These are phyloP conservation scores for Himalopsyche kuldschensis DNA, from an alignment of 2,888 invertebrate species.

Conservation along the genomic window DNA sequence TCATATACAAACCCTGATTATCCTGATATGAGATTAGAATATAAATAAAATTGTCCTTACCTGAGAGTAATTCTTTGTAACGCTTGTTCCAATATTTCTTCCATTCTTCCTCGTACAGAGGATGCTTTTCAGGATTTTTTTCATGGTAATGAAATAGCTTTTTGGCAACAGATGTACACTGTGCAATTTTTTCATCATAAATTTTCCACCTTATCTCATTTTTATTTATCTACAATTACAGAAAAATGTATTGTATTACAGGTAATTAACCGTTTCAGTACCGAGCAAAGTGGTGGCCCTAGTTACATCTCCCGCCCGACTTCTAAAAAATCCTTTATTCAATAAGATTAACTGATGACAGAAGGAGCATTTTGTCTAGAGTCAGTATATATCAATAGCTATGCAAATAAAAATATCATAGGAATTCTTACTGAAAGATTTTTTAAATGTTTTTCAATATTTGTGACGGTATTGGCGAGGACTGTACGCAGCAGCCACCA, in stretches of 20 bases:
- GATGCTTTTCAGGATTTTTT: slow-evolving; percentile 86
- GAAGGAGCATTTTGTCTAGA: too few species aligned
- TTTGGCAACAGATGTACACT: slow-evolving; percentile 51
- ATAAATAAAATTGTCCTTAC: slow-evolving; percentile 42
- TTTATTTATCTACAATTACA: slow-evolving; percentile 3
- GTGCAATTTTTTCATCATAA: neutral
- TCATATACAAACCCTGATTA: neutral
- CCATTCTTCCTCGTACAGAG: slow-evolving; percentile 87
- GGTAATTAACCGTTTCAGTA: too few species aligned
- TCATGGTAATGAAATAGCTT: slow-evolving; percentile 73
- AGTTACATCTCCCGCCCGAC: too few species aligned
- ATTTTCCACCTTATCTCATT: neutral
- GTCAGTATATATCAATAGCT: too few species aligned
- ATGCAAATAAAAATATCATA: too few species aligned
- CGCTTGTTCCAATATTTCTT: slow-evolving; percentile 86
- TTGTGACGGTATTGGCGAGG: too few species aligned
- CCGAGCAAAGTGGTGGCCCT: too few species aligned
- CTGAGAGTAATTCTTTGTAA: slow-evolving; percentile 76
- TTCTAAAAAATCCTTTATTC: too few species aligned
- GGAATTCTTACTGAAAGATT: too few species aligned
- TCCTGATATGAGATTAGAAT: neutral
- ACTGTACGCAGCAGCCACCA: too few species aligned
- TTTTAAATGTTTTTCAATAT: too few species aligned
- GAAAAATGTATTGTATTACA: neutral
- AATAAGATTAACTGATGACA: too few species aligned